These are phyloP conservation scores for Trichomalopsis sarcophagae DNA, from an alignment of 1,140 invertebrate species.

Conservation along the genomic window DNA sequence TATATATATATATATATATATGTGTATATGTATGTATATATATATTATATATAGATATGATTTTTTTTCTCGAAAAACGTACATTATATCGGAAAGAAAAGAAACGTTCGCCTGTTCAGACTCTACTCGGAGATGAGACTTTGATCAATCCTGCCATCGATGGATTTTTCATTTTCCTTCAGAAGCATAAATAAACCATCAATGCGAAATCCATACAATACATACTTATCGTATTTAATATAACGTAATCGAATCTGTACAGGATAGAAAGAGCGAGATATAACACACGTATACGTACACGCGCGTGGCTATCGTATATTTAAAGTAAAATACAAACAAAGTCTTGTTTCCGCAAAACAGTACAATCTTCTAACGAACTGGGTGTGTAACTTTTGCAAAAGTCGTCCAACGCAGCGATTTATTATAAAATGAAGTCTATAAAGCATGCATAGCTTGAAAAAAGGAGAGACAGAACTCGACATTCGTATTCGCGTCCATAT, in stretches of 20 bases:
- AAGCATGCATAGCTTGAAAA: slow-evolving; percentile 27
- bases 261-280: background rate
- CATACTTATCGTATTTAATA: background rate
- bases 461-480: slow-evolving; percentile 26
- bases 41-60: background rate
- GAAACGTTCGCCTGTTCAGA: slow-evolving; percentile 33
- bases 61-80: slow-evolving; percentile 16
- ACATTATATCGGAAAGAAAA: background rate
- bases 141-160: slow-evolving; percentile 45
- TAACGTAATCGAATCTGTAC: background rate
- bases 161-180: slow-evolving; percentile 33
- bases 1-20: background rate
- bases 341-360: slow-evolving; percentile 46
- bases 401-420: slow-evolving; percentile 45
- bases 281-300: background rate
- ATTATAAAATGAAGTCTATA: slow-evolving; percentile 24
- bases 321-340: slow-evolving; percentile 26
- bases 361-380: slow-evolving; percentile 44
- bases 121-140: slow-evolving; percentile 50
- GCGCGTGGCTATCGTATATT: background rate
- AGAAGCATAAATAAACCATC: background rate
- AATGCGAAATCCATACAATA: background rate
- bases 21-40: background rate
- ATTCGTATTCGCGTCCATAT: slow-evolving; percentile 51
- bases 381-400: slow-evolving; percentile 40